Conservation (phyloP, 2,888 invertebrate species). For the Tiliacea aurago region DNA sequence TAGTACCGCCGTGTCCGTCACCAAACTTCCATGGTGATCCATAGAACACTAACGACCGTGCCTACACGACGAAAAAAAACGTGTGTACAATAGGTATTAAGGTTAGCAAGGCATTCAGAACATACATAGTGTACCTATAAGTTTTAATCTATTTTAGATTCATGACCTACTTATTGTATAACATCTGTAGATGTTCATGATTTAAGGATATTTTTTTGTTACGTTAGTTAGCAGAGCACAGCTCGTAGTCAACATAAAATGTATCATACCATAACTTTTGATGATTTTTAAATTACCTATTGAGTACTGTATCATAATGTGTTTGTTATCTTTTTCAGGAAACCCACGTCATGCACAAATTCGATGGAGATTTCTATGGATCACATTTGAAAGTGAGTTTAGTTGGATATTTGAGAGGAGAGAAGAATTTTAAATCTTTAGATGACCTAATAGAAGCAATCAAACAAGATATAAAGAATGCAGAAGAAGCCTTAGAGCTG, state of each 20-base stretch:
- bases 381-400: conserved; percentile 94
- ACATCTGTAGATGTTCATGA: neutral
- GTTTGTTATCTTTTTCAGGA: conserved; percentile 91
- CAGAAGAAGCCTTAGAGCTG: conserved; percentile 91
- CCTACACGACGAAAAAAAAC: too few species aligned
- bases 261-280: too few species aligned
- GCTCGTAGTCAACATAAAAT: too few species aligned
- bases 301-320: neutral
- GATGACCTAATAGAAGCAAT: conserved; percentile 95
- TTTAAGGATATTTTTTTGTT: neutral
- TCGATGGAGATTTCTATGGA: conserved; percentile 96
- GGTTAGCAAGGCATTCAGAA: neutral
- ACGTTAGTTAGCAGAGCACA: too few species aligned
- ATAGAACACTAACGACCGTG: too few species aligned
- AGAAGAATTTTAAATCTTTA: conserved; percentile 94
- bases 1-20: too few species aligned
- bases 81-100: too few species aligned
- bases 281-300: neutral
- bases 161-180: neutral
- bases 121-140: neutral
- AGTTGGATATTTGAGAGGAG: conserved; percentile 95
- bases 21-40: too few species aligned
- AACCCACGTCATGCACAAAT: conserved; percentile 97
- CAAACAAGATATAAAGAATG: conserved; percentile 93
- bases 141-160: conserved; percentile 3